A percentile compares a stretch with the other conserved stretches of the same genome.
Evolutionary conservation across 2,888 invertebrate species (phyloP).

Genomic region (Folsomia manolachei): DNA sequence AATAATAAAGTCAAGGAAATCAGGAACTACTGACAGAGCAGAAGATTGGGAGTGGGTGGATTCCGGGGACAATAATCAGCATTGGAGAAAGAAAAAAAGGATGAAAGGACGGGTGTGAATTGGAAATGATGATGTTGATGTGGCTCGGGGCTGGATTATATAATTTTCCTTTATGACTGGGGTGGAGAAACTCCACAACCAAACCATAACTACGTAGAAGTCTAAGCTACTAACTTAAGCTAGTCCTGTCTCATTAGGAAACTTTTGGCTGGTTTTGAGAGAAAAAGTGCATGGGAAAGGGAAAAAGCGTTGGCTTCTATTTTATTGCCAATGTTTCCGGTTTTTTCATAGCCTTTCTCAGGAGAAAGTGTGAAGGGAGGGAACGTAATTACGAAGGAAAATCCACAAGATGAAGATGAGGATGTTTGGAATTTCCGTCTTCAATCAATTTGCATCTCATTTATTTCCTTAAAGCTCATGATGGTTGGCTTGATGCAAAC

Average conservation of each 20-base stretch:
- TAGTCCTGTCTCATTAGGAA: not conserved
- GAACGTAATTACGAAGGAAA: not conserved
- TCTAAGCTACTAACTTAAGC: not conserved
- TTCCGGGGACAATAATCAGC: not conserved
- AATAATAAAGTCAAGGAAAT: too few species aligned
- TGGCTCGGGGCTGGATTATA: not conserved
- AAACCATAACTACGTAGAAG: too few species aligned
- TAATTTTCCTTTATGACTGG: not conserved
- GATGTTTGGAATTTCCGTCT: conserved; percentile 16
- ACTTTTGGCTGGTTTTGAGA: not conserved
- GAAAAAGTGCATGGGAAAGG: not conserved
- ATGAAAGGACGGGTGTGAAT: not conserved
- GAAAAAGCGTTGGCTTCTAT: not conserved
- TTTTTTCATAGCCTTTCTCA: not conserved
- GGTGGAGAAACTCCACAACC: too few species aligned
- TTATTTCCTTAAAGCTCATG: not conserved
- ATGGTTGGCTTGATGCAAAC: too few species aligned
- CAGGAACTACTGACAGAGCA: not conserved
- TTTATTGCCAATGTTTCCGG: not conserved
- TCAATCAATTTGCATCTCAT: conserved; percentile 22
- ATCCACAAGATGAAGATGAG: not conserved
- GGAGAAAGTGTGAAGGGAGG: not conserved
- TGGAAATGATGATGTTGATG: not conserved
- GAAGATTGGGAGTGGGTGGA: not conserved
- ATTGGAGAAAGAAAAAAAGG: too few species aligned